Evolutionary conservation across 2,888 invertebrate species (phyloP).

Genomic region (Galerucella nymphaeae): DNA sequence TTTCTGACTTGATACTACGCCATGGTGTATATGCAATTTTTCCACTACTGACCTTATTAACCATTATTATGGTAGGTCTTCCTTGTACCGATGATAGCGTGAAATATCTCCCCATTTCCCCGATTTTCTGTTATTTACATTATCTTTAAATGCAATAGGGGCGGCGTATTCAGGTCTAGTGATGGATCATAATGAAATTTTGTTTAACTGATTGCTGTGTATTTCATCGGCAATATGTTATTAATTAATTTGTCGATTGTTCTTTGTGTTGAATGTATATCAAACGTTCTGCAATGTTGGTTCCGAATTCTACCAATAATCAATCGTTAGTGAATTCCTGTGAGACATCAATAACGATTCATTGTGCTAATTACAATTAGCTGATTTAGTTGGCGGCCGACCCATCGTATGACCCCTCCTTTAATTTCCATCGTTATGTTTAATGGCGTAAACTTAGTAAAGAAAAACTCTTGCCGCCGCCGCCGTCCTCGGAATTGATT

Average conservation of each 20-base stretch:
- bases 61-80: background rate
- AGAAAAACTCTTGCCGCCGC: constrained; percentile 56
- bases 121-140: constrained; percentile 20
- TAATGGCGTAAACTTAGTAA: constrained; percentile 62
- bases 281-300: constrained; percentile 58
- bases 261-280: constrained; percentile 55
- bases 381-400: constrained; percentile 62
- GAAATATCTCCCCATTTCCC: constrained; percentile 3
- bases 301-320: constrained; percentile 56
- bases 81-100: constrained; percentile 3
- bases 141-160: constrained; percentile 42
- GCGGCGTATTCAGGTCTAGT: constrained; percentile 42
- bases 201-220: constrained; percentile 45
- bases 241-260: constrained; percentile 58
- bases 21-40: no score
- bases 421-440: constrained; percentile 64
- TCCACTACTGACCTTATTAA: no score
- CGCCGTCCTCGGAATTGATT: constrained; percentile 58
- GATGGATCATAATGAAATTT: constrained; percentile 48
- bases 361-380: constrained; percentile 64
- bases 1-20: no score
- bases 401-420: constrained; percentile 60
- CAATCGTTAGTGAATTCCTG: constrained; percentile 60
- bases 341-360: constrained; percentile 63
- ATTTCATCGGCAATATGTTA: constrained; percentile 55